phyloP scores from a whole-genome alignment of 2,888 invertebrate genomes.

The Tenthredo scrophulariae region DNA sequence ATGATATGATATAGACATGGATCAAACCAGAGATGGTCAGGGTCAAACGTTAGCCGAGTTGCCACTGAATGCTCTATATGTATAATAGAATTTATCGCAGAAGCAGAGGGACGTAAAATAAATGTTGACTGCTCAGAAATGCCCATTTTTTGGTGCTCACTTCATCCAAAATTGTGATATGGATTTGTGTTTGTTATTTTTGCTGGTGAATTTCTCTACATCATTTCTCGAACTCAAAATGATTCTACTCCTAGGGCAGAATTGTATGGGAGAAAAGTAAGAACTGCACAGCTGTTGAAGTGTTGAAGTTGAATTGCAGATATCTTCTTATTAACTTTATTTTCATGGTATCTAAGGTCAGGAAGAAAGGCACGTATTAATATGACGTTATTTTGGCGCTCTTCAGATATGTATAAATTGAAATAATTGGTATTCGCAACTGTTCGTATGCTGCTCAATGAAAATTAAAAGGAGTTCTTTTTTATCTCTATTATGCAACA shows the following conservation, averaged over 20 bases:
- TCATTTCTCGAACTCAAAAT: neutral
- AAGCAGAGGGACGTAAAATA: neutral
- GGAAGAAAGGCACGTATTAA: neutral
- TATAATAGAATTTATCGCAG: neutral
- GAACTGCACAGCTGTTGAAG: neutral
- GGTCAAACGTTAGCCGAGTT: no score
- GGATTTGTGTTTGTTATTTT: neutral
- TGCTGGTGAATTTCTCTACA: neutral
- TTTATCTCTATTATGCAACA: neutral
- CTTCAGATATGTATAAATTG: no score
- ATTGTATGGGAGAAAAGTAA: neutral
- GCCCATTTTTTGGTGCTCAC: neutral
- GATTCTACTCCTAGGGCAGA: neutral
- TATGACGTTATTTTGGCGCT: neutral
- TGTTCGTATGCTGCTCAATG: neutral
- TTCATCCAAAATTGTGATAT: neutral
- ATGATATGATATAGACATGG: no score
- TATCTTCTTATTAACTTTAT: neutral
- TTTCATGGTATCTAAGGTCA: neutral
- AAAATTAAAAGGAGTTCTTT: neutral
- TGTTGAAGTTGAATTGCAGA: neutral
- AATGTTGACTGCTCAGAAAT: neutral
- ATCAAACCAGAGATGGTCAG: no score
- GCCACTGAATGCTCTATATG: neutral
- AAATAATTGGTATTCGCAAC: neutral